Percentiles rank a stretch among this genome's conserved stretches.
phyloP scores from a whole-genome alignment of 2,888 invertebrate genomes.

The Rugalucina vietnamica region DNA sequence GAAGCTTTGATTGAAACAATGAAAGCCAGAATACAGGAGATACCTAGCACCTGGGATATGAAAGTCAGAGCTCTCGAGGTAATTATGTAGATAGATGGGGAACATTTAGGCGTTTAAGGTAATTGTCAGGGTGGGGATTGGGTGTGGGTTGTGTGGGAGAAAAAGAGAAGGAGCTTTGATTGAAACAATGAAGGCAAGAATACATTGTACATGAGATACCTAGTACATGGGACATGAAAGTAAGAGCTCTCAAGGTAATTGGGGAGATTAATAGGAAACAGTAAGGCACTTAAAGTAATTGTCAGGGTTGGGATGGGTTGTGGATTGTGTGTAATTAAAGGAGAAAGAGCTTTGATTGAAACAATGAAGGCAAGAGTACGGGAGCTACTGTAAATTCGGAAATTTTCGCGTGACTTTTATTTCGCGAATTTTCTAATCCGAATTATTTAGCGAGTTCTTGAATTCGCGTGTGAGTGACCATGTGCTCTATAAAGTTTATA shows the following conservation, averaged over 20 bases:
- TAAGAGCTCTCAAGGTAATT: constrained; percentile 70
- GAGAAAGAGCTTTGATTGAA: constrained; percentile 62
- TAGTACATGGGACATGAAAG: constrained; percentile 57
- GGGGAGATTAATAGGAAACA: constrained; percentile 40
- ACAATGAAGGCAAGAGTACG: constrained; percentile 51
- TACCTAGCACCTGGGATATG: constrained; percentile 53
- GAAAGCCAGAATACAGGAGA: constrained; percentile 50
- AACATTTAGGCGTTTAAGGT: not conserved
- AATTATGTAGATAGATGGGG: constrained; percentile 48
- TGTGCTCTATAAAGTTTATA: no score
- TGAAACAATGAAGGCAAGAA: constrained; percentile 49
- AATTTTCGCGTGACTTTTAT: no score
- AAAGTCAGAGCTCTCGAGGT: constrained; percentile 69
- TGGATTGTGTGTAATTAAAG: constrained; percentile 63
- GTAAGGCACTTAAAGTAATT: not conserved
- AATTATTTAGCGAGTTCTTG: no score
- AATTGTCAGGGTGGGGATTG: no score
- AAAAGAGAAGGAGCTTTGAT: constrained; percentile 63
- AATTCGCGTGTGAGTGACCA: no score
- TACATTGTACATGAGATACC: constrained; percentile 63
- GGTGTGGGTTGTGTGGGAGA: no score
- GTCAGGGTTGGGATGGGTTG: no score
- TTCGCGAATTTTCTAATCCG: no score
- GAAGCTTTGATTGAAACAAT: constrained; percentile 61
- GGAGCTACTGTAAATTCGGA: no score